phyloP scores from a whole-genome alignment of 2,888 invertebrate species.

The Eupithecia abbreviata region DNA sequence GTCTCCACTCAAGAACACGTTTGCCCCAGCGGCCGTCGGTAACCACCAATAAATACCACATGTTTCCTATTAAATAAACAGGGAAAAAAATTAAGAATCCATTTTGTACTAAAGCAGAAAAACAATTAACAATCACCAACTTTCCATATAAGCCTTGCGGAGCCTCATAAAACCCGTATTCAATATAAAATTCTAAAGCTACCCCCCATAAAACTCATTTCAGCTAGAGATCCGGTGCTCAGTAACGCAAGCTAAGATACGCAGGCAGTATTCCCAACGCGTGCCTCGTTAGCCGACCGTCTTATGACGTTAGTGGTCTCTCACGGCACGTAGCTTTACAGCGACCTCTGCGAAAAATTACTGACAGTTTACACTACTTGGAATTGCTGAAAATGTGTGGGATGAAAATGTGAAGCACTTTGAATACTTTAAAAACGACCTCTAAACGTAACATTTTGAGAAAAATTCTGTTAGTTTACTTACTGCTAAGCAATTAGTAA shows the following conservation, averaged over 20 bases:
- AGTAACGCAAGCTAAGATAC: constrained; percentile 11
- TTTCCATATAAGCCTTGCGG: neutral
- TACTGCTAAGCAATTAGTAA: neutral
- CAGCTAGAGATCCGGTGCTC: neutral
- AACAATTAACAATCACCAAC: neutral
- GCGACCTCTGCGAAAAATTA: neutral
- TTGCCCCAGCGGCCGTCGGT: no score
- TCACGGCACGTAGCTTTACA: constrained; percentile 44
- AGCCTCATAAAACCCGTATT: neutral
- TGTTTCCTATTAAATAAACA: no score
- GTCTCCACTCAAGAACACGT: no score
- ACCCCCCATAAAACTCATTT: constrained; percentile 12
- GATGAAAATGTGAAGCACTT: neutral
- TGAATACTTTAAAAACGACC: neutral
- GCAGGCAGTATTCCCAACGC: constrained; percentile 53
- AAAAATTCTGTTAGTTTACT: neutral
- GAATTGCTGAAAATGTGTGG: neutral
- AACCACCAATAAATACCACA: no score
- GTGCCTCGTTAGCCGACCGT: constrained; percentile 67
- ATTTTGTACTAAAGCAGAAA: neutral
- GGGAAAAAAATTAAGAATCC: no score
- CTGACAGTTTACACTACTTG: neutral
- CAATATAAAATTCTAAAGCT: constrained; percentile 11
- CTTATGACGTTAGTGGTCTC: constrained; percentile 73
- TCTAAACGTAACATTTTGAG: neutral